Evolutionary conservation across 2,113 vertebrate genomes (phyloP).

Genomic region (Hippopotamus amphibius): DNA sequence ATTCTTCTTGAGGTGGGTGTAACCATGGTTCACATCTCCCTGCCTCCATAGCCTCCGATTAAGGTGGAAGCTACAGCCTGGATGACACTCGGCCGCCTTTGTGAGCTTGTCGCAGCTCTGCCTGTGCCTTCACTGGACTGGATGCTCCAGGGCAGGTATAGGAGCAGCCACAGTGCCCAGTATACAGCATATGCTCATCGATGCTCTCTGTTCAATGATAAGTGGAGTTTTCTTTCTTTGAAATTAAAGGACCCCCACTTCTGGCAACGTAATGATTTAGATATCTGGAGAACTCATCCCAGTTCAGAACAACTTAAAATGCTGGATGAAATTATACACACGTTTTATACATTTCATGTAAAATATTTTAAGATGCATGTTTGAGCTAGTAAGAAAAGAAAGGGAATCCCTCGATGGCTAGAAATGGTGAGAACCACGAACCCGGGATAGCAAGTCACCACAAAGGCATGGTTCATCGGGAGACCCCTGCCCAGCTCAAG

Average conservation of each 20-base stretch:
- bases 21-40: rapidly evolving
- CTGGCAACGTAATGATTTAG: background rate
- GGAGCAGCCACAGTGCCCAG: rapidly evolving
- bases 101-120: rapidly evolving
- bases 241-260: too few relatives aligned
- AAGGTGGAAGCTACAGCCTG: rapidly evolving
- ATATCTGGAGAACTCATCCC: too few relatives aligned
- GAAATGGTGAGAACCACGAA: background rate
- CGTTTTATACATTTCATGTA: background rate
- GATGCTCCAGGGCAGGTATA: background rate
- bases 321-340: background rate
- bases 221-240: background rate
- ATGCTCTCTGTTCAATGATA: rapidly evolving
- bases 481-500: rapidly evolving
- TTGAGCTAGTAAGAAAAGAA: too few relatives aligned
- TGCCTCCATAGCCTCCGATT: background rate
- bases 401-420: too few relatives aligned
- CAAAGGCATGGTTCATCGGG: rapidly evolving
- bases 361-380: background rate
- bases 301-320: background rate
- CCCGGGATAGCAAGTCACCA: rapidly evolving
- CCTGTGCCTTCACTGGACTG: rapidly evolving
- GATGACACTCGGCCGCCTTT: rapidly evolving
- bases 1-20: rapidly evolving
- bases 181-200: background rate